A percentile compares a stretch with the other conserved stretches of the same genome.
Evolutionary conservation across 2,113 vertebrate species (phyloP).

Genomic region (Plestiodon gilberti): DNA sequence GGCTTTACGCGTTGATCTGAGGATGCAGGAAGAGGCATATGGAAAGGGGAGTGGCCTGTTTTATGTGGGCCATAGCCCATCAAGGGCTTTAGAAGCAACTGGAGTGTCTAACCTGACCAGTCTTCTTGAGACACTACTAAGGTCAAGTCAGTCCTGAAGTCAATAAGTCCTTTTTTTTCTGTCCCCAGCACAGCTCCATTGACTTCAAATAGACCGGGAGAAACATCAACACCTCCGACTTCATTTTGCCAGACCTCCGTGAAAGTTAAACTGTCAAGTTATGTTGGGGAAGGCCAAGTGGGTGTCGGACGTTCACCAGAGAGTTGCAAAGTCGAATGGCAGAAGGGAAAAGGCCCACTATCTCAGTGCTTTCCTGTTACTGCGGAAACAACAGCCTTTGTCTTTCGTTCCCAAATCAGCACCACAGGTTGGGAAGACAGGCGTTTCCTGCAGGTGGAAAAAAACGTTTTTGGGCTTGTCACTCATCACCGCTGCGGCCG

Average conservation of each 20-base stretch:
- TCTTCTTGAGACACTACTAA: slow-evolving; percentile 1
- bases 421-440: not conserved
- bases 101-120: too few relatives aligned
- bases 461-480: not conserved
- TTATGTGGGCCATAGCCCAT: too few relatives aligned
- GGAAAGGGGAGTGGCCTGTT: too few relatives aligned
- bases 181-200: slow-evolving; percentile 45
- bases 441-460: not conserved
- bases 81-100: not conserved
- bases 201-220: slow-evolving; percentile 29
- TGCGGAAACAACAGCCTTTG: slow-evolving; percentile 31
- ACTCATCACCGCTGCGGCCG: slow-evolving; percentile 19
- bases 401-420: slow-evolving; percentile 5
- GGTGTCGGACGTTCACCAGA: slow-evolving; percentile 1
- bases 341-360: not conserved
- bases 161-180: not conserved
- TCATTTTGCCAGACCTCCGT: slow-evolving; percentile 62
- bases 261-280: slow-evolving; percentile 49
- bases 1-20: too few relatives aligned
- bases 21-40: too few relatives aligned
- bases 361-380: not conserved
- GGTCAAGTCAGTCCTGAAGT: slow-evolving; percentile 59
- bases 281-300: slow-evolving; percentile 33
- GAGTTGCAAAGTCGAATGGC: not conserved
- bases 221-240: slow-evolving; percentile 25